Evolutionary conservation across 1,140 invertebrate species (phyloP).

Genomic region (Leptopilina clavipes): DNA sequence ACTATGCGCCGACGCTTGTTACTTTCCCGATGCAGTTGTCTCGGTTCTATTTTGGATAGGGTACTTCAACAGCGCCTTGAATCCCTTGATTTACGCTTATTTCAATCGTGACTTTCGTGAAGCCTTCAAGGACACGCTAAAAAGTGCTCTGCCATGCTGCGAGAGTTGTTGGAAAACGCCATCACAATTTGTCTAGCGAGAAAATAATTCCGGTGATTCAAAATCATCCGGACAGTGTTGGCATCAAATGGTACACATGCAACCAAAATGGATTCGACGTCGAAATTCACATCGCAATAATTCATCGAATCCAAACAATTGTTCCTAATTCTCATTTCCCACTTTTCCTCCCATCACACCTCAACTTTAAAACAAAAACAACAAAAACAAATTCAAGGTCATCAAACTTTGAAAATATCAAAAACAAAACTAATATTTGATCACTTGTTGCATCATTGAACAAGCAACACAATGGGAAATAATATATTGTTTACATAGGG

Average conservation of each 20-base stretch:
- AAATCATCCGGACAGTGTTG: conserved; percentile 11
- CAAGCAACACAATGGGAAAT: background rate
- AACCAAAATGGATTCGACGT: background rate
- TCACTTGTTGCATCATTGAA: background rate
- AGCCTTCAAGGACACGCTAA: conserved; percentile 95
- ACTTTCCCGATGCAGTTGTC: conserved; percentile 87
- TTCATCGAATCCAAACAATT: background rate
- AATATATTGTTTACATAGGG: background rate
- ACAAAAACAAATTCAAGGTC: background rate
- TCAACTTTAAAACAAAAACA: too few relatives aligned
- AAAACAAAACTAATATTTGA: background rate
- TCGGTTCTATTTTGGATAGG: conserved; percentile 89
- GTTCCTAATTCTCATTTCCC: background rate
- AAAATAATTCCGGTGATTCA: conserved; percentile 35
- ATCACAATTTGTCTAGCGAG: conserved; percentile 72
- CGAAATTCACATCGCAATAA: background rate
- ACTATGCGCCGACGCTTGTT: conserved; percentile 87
- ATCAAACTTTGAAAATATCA: background rate
- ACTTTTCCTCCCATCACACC: too few relatives aligned
- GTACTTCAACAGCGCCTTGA: conserved; percentile 97
- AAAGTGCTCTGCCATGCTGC: conserved; percentile 87
- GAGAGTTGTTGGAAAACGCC: conserved; percentile 76
- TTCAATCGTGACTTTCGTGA: conserved; percentile 98
- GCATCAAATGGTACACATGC: conserved; percentile 34
- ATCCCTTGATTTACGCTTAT: conserved; percentile 97